Conservation (phyloP, 2,888 invertebrate genomes). For the Ganaspis brasiliensis region DNA sequence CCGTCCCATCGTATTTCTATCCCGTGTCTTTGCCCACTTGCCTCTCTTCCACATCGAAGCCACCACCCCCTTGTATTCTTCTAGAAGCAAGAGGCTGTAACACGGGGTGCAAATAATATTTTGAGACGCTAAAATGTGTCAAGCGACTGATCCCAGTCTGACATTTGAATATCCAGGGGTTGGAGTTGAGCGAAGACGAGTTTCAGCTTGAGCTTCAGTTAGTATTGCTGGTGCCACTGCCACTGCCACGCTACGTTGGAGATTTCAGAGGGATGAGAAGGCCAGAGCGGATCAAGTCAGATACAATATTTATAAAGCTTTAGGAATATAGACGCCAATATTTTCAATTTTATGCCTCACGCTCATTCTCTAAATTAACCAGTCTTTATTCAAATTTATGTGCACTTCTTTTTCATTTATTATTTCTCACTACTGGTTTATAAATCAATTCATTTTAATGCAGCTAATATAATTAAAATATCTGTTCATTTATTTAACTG, state of each 20-base stretch:
- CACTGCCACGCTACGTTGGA: conserved; percentile 8
- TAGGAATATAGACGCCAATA: conserved; percentile 15
- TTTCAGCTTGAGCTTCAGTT: conserved; percentile 8
- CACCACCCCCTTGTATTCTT: conserved; percentile 40
- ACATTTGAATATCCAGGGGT: conserved; percentile 76
- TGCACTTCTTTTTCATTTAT: not conserved
- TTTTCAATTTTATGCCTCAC: not conserved
- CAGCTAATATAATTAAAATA: no score
- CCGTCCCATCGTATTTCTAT: conserved; percentile 53
- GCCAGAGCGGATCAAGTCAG: conserved; percentile 47
- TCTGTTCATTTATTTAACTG: no score
- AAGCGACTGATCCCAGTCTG: conserved; percentile 78
- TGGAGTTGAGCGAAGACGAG: conserved; percentile 49
- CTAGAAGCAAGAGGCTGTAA: conserved; percentile 53
- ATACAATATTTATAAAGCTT: conserved; percentile 73
- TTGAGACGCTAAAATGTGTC: conserved; percentile 80
- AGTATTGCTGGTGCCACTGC: conserved; percentile 44
- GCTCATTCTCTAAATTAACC: conserved; percentile 3
- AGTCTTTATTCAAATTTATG: not conserved
- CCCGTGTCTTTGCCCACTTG: conserved; percentile 29
- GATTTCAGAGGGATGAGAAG: conserved; percentile 40
- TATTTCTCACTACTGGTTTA: not conserved
- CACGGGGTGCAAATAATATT: conserved; percentile 77
- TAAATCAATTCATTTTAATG: no score
- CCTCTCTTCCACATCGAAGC: conserved; percentile 18